Base-by-base conservation (phyloP, 2,888 invertebrate species). In the Ophion obscuratus region DNA sequence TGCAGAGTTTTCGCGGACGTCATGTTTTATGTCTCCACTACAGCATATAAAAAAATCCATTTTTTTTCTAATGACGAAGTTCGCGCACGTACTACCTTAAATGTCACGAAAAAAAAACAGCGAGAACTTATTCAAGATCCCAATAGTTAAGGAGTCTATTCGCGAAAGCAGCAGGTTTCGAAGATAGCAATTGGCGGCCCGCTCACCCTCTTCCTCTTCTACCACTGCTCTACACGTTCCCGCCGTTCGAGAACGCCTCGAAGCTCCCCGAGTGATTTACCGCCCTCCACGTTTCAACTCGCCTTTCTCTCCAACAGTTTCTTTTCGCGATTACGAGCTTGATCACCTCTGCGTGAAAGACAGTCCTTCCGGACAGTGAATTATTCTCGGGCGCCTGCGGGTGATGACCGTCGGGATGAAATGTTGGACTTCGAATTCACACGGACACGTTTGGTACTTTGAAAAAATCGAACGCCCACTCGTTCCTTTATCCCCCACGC, bases 221-320 rank as follows among this genome's bases (percentile, higher is more conserved):
- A 24, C 36, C 36, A 36, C 36, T 36, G 36, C 36, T n/a, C n/a
- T n/a, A n/a, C n/a, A n/a, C n/a, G n/a, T 68, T 44, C 66, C 24
- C 24, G 73, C 59, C 61, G 59, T 61, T 74, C 24, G 24, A 24
- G 24, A 2, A 24, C 59, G 44, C 31, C 40, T 59, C 14, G 59
- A 80, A 61, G 68, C 40, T 79, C 44, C 66, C 47, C 5, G 66
- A 66, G 66, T 78, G 81, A 85, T 85, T 79, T 82, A 79, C 53
- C 44, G 9, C 20, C 53, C 53, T 40, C 59, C 59, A 66, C 47
- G 44, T 75, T 75, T 75, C 47, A 47, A 47, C 57, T 36, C 14
- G 53, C 11, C 2, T 47, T 66, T 44, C 27, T 47, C 53, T 36
- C 62, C 31, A 47, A 57, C 53, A 53, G n/a, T 64, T 78, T 70